A percentile compares a stretch with the other conserved stretches of the same genome.
These are phyloP conservation scores for Drosophila tripunctata DNA, from an alignment of 2,888 invertebrate species.

Conservation along the genomic window DNA sequence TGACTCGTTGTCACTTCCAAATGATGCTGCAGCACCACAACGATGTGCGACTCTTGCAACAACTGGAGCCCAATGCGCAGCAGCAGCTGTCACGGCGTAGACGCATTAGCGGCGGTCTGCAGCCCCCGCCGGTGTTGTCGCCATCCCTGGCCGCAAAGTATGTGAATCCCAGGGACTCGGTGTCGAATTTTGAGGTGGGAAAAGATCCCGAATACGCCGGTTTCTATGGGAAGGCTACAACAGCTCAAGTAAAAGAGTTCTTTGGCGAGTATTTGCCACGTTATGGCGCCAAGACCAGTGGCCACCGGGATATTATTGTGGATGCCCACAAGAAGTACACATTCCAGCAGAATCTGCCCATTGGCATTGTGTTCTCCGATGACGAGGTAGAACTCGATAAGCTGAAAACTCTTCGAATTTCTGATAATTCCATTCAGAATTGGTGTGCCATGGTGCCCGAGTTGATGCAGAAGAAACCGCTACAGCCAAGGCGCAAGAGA, in stretches of 20 bases:
- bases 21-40: conserved; percentile 27
- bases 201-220: conserved; percentile 56
- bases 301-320: conserved; percentile 53
- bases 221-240: conserved; percentile 46
- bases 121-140: neutral
- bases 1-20: conserved; percentile 36
- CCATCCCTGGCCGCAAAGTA: conserved; percentile 23
- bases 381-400: conserved; percentile 35
- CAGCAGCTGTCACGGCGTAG: conserved; percentile 39
- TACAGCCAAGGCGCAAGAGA: conserved; percentile 6
- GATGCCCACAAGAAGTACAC: conserved; percentile 45
- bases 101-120: conserved; percentile 17
- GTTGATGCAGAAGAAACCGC: neutral
- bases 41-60: conserved; percentile 28
- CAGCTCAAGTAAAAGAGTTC: conserved; percentile 32
- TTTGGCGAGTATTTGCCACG: conserved; percentile 59
- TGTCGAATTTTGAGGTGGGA: conserved; percentile 9
- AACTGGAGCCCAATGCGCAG: conserved; percentile 14
- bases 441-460: conserved; percentile 29
- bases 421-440: conserved; percentile 27
- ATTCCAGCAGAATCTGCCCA: conserved; percentile 66
- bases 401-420: neutral
- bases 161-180: conserved; percentile 48
- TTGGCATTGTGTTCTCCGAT: conserved; percentile 50
- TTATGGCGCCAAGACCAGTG: conserved; percentile 41